phyloP scores from a whole-genome alignment of 2,113 vertebrate genomes.

The Tylochromis polylepis region DNA sequence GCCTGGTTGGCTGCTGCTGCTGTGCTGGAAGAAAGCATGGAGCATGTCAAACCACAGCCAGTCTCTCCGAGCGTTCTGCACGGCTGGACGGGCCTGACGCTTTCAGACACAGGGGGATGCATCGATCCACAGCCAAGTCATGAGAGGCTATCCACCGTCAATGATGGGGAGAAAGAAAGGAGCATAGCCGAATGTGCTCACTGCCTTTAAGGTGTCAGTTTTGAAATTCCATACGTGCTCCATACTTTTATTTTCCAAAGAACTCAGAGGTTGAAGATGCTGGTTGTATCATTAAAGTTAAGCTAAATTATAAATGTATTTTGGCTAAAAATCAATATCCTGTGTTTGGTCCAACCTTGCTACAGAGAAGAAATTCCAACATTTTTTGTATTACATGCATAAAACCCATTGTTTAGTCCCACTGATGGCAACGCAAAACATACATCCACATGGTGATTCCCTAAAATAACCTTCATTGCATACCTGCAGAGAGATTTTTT shows the following conservation, averaged over 20 bases:
- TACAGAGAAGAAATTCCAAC: neutral
- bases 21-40: slow-evolving; percentile 28
- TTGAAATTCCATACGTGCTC: neutral
- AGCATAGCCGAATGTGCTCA: neutral
- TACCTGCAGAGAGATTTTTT: neutral
- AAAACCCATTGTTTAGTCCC: neutral
- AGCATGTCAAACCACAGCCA: slow-evolving; percentile 56
- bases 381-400: neutral
- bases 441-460: neutral
- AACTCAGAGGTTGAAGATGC: neutral
- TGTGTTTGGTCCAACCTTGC: neutral
- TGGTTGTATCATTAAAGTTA: neutral
- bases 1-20: slow-evolving; percentile 25
- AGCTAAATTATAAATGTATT: neutral
- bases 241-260: neutral
- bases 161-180: slow-evolving; percentile 1
- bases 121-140: slow-evolving; percentile 52
- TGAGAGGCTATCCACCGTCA: slow-evolving; percentile 35
- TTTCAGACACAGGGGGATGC: slow-evolving; percentile 7
- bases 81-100: slow-evolving; percentile 32
- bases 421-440: neutral
- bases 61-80: slow-evolving; percentile 37
- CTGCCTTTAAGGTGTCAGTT: neutral
- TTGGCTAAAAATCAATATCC: neutral
- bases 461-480: neutral